These are phyloP conservation scores for Catharus minimus DNA, from an alignment of 2,113 vertebrate genomes.

Conservation along the genomic window DNA sequence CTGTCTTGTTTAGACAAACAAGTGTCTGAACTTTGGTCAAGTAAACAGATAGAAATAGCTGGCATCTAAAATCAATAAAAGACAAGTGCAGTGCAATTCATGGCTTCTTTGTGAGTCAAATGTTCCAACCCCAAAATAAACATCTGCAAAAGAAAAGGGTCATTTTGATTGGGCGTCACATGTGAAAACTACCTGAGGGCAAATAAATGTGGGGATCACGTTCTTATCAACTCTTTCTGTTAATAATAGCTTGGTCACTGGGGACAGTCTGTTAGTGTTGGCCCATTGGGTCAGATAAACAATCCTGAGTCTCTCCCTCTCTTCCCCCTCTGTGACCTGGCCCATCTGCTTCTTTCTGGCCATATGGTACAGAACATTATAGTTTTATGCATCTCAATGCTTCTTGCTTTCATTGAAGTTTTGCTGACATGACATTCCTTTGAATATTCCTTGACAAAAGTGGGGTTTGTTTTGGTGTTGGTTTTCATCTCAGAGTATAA, in stretches of 20 bases:
- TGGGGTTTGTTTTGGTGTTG: neutral
- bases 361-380: slow-evolving; percentile 69
- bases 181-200: slow-evolving; percentile 50
- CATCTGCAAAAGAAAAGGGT: neutral
- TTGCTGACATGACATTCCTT: slow-evolving; percentile 33
- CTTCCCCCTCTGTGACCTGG: slow-evolving; percentile 64
- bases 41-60: neutral
- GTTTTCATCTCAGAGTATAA: neutral
- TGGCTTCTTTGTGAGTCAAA: slow-evolving; percentile 2
- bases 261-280: slow-evolving; percentile 42
- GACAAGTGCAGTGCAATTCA: neutral
- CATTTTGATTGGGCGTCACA: neutral
- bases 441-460: slow-evolving; percentile 18
- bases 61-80: neutral
- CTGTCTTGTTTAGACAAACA: neutral
- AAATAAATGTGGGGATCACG: slow-evolving; percentile 27
- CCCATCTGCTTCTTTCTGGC: slow-evolving; percentile 73
- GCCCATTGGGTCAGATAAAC: slow-evolving; percentile 58
- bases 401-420: slow-evolving; percentile 36
- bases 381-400: slow-evolving; percentile 48
- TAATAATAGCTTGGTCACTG: slow-evolving; percentile 27
- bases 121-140: neutral
- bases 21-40: neutral
- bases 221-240: slow-evolving; percentile 25
- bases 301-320: slow-evolving; percentile 27